Percentiles rank a stretch among this genome's conserved stretches.
These are phyloP conservation scores for Sylvietta virens DNA, from an alignment of 2,113 vertebrate genomes.

Conservation along the genomic window DNA sequence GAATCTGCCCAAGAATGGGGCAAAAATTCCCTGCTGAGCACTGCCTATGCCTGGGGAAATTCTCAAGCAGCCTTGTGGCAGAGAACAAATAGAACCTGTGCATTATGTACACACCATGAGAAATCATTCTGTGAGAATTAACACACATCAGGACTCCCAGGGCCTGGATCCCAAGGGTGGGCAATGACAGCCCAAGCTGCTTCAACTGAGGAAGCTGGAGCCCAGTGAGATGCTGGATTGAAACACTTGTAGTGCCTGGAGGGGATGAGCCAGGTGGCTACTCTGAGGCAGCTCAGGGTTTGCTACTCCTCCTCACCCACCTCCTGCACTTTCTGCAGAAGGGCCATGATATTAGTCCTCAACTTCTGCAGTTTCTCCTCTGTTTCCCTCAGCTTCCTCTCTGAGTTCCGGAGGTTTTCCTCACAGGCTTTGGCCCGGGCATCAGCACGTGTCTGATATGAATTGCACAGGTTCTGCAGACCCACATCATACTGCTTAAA, in stretches of 20 bases:
- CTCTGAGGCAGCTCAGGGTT: background rate
- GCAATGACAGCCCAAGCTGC: background rate
- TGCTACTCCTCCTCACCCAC: constrained; percentile 62
- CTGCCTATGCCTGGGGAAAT: background rate
- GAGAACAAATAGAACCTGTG: background rate
- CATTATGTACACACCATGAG: background rate
- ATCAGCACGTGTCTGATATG: constrained; percentile 91
- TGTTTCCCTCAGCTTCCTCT: constrained; percentile 84
- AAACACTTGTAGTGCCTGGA: background rate
- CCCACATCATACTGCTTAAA: constrained; percentile 96
- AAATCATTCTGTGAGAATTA: background rate
- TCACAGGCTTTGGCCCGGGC: constrained; percentile 88
- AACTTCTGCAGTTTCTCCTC: constrained; percentile 95
- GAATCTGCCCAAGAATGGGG: background rate
- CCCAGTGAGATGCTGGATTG: background rate
- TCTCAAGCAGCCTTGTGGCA: background rate
- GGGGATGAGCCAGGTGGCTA: background rate
- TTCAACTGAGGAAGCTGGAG: background rate
- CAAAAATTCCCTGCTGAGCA: background rate
- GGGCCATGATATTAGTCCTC: constrained; percentile 93
- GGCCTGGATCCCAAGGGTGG: background rate
- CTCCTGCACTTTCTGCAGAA: constrained; percentile 98
- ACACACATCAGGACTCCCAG: background rate
- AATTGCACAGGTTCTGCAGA: constrained; percentile 93
- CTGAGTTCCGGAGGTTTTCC: constrained; percentile 82